phyloP scores from a whole-genome alignment of 2,797 vertebrate genomes.

The Gymnothorax javanicus region DNA sequence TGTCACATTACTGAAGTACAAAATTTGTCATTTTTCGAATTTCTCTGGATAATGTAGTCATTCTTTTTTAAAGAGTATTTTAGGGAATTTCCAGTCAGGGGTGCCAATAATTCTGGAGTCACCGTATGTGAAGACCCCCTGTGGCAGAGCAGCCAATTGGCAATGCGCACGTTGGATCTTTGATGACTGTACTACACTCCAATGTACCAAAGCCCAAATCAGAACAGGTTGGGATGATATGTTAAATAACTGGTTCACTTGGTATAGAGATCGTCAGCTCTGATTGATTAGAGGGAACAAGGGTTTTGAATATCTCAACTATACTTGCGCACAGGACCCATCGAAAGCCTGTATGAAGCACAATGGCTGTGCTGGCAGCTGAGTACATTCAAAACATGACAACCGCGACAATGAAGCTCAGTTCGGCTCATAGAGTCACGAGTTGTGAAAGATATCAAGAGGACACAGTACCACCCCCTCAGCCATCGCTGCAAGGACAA shows the following conservation, averaged over 20 bases:
- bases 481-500: background rate
- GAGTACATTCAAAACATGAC: background rate
- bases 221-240: too few species aligned
- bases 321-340: conserved; percentile 25
- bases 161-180: background rate
- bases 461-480: background rate
- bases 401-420: background rate
- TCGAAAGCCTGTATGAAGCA: background rate
- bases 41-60: too few species aligned
- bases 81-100: too few species aligned
- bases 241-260: conserved; percentile 26
- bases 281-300: background rate
- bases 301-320: conserved; percentile 29
- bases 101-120: too few species aligned
- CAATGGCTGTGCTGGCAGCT: background rate
- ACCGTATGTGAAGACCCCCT: background rate
- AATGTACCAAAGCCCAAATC: background rate
- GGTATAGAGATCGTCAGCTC: background rate
- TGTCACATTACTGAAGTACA: too few species aligned
- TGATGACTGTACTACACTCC: background rate
- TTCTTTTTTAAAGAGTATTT: too few species aligned
- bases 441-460: background rate
- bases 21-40: too few species aligned
- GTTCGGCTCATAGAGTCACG: background rate
- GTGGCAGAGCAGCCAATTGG: background rate